Base-by-base conservation (phyloP, 2,113 vertebrate species). In the Engystomops pustulosus region DNA sequence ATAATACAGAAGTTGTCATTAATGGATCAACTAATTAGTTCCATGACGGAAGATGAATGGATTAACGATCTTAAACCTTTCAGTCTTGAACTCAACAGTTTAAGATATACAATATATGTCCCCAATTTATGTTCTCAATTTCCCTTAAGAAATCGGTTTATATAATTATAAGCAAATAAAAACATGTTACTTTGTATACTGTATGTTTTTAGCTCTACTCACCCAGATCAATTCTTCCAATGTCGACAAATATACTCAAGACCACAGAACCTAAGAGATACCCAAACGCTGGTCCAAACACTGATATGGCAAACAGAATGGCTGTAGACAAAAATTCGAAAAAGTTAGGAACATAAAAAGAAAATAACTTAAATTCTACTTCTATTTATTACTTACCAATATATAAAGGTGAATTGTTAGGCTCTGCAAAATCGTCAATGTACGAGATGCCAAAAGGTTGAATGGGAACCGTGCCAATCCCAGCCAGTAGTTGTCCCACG, bases 371-470 rank as follows among this genome's bases (percentile, higher is more conserved):
- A 7, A n/a, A 15, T 34, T 23, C 11, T 51, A 34, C 5, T 36
- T 32, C 51, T 36, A 34, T 68, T 7, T 12, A n/a, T 27, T 12
- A 89, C 87, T 94, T 92, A 98, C 97, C 96, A 72, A 99, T 95
- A 0, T 99, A 99, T 0, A 99, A 91, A 0, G 97, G 92, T 0
- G 98, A 98, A 86, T 98, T 99, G 75, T 90, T 95, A 41, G 93
- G 90, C 0, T 94, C 93, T 1, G 98, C 95, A 9, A 97, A 99
- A 88, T 99, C 97, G 0, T 99, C 97, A 6, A 99, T 95, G 0
- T 97, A 99, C 70, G 98, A 99, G 45, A 99, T 98, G 0, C 98
- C 98, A 17, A 97, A 99, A 0, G 98, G 98, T 85, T 99, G 98
- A 82, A 99, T 98, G 85, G 98, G 98, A 74, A 98, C 97, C 0